Evolutionary conservation across 2,797 vertebrate genomes (phyloP).

Genomic region (Acipenser transmontanus): DNA sequence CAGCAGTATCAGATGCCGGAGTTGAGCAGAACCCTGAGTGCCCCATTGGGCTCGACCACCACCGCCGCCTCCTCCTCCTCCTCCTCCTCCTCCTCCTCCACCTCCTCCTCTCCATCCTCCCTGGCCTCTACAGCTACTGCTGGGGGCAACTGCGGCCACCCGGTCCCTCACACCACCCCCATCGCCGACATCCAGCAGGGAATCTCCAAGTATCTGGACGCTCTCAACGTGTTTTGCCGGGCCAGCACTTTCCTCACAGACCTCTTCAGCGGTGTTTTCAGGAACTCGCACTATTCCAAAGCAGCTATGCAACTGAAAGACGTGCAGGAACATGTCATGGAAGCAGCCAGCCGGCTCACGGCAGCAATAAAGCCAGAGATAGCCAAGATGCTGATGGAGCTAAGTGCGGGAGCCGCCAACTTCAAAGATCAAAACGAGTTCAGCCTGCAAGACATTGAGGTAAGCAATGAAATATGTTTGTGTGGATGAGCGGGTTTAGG

Average conservation of each 20-base stretch:
- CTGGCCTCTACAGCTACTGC: conserved; percentile 67
- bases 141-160: conserved; percentile 70
- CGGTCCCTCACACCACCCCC: conserved; percentile 73
- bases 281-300: conserved; percentile 97
- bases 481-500: no score
- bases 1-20: conserved; percentile 96
- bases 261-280: conserved; percentile 95
- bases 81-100: conserved; percentile 55
- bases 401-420: conserved; percentile 89
- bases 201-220: conserved; percentile 97
- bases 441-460: conserved; percentile 96
- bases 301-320: conserved; percentile 98
- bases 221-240: conserved; percentile 94
- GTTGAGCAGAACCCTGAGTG: conserved; percentile 85
- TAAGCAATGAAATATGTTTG: conserved; percentile 30
- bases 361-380: conserved; percentile 99
- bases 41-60: conserved; percentile 32
- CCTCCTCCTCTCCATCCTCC: conserved; percentile 32
- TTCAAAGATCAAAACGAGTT: conserved; percentile 98
- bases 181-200: conserved; percentile 98
- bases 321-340: conserved; percentile 99
- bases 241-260: conserved; percentile 97
- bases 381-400: conserved; percentile 99
- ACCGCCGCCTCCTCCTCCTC: conserved; percentile 58
- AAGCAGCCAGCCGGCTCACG: conserved; percentile 91